A percentile compares a stretch with the other conserved stretches of the same genome.
These are phyloP conservation scores for Drosophila koepferae DNA, from an alignment of 2,888 invertebrate species.

Conservation along the genomic window DNA sequence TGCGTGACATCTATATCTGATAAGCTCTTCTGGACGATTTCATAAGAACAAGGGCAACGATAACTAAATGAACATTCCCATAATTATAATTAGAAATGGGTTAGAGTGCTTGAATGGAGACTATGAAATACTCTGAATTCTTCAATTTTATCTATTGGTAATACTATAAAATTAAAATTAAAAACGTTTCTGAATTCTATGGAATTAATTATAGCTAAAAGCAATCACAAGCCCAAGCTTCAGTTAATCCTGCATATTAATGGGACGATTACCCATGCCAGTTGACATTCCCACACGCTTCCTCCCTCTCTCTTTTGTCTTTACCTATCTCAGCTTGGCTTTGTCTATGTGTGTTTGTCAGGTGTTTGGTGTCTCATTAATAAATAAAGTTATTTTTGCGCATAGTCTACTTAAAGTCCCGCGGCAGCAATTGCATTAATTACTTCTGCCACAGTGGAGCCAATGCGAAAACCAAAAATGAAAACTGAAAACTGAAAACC, in stretches of 20 bases:
- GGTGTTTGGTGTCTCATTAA: constrained; percentile 73
- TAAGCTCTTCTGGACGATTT: constrained; percentile 27
- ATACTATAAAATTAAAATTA: neutral
- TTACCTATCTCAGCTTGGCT: neutral
- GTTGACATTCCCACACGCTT: neutral
- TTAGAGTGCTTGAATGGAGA: neutral
- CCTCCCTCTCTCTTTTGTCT: neutral
- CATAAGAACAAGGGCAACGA: constrained; percentile 13
- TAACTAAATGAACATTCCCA: constrained; percentile 17
- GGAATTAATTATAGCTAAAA: constrained; percentile 12
- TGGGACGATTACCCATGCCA: constrained; percentile 40
- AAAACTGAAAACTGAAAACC: constrained; percentile 16
- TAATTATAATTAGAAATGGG: constrained; percentile 1
- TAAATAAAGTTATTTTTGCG: constrained; percentile 72
- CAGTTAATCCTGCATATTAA: constrained; percentile 25
- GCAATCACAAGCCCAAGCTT: neutral
- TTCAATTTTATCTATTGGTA: neutral
- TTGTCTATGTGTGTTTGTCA: constrained; percentile 5
- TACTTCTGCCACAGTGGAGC: constrained; percentile 55
- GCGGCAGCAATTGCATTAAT: constrained; percentile 72
- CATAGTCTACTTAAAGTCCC: constrained; percentile 61
- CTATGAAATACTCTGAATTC: neutral
- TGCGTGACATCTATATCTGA: constrained; percentile 33
- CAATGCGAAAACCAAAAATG: constrained; percentile 28
- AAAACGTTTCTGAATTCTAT: neutral